Base-by-base conservation (phyloP, 2,113 vertebrate species). In the Plestiodon gilberti region DNA sequence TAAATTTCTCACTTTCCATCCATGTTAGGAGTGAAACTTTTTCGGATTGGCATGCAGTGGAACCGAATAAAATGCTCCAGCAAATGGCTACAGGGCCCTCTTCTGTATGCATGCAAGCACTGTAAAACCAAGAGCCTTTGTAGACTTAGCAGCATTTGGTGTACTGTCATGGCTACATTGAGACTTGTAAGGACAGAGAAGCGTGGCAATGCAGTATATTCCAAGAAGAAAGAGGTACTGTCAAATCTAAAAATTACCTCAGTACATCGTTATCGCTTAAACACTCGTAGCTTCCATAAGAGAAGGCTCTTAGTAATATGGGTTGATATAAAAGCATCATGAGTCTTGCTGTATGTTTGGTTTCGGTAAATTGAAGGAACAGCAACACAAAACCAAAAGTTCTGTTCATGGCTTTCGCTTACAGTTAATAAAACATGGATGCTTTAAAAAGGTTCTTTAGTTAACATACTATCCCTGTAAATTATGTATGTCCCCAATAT, bases 371-470 rank as follows among this genome's bases (percentile, higher is more conserved):
- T 87, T 81, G 90, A 84, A 87, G 92, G 78, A 93, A 93, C 89
- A 95, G 87, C 86, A 91, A 91, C 90, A 91, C 90, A 92, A 93
- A 88, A 20, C 38, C 92, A 84, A 88, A 90, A 92, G 81, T 87
- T 92, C 88, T 90, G 90, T 95, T 93, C 94, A 93, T 93, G 87
- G 82, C 88, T 94, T 95, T 94, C 90, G 91, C 86, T 94, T 93
- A 87, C 82, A 91, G 93, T 93, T 95, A 93, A 94, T 95, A 95
- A 93, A 95, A 89, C 83, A 88, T 89, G 71, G 91, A 93, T 93
- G 85, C 86, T 93, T 93, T 93, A 93, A 95, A 95, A 95, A 89
- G 92, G 92, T 92, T 94, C 90, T 90, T 89, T 94, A 93, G 94
- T 95, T 94, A 93, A 93, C 93, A 92, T 94, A 85, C 82, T 93